Evolutionary conservation across 2,113 vertebrate genomes (phyloP).

Genomic region (Orcinus orca): DNA sequence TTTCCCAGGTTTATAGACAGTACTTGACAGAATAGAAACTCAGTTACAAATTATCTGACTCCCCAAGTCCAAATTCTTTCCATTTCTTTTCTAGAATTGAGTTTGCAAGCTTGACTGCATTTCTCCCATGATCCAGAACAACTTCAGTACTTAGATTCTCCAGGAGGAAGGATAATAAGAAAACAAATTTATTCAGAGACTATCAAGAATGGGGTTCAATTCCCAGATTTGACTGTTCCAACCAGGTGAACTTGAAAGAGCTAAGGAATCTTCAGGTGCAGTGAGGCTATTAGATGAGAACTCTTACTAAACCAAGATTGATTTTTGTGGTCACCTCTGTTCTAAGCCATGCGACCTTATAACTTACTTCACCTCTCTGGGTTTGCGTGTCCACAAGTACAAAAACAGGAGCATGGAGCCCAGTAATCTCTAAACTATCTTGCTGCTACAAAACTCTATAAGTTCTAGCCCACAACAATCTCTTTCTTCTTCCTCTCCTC

Average conservation of each 20-base stretch:
- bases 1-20: neutral
- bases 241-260: fast-evolving
- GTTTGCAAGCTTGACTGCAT: neutral
- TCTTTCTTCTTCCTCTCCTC: neutral
- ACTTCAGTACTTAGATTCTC: neutral
- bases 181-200: neutral
- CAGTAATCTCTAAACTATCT: neutral
- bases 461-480: neutral
- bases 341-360: neutral
- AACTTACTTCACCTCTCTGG: fast-evolving
- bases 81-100: neutral
- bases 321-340: neutral
- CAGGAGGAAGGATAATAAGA: neutral
- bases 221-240: neutral
- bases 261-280: neutral
- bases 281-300: neutral
- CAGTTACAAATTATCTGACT: neutral
- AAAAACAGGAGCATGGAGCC: fast-evolving
- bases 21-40: neutral
- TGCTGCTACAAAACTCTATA: neutral
- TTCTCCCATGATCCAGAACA: neutral
- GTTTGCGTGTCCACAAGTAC: neutral
- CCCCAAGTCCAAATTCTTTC: neutral
- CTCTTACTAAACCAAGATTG: fast-evolving
- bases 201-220: neutral